Evolutionary conservation across 2,888 invertebrate genomes (phyloP).

Genomic region (Tholera decimalis): DNA sequence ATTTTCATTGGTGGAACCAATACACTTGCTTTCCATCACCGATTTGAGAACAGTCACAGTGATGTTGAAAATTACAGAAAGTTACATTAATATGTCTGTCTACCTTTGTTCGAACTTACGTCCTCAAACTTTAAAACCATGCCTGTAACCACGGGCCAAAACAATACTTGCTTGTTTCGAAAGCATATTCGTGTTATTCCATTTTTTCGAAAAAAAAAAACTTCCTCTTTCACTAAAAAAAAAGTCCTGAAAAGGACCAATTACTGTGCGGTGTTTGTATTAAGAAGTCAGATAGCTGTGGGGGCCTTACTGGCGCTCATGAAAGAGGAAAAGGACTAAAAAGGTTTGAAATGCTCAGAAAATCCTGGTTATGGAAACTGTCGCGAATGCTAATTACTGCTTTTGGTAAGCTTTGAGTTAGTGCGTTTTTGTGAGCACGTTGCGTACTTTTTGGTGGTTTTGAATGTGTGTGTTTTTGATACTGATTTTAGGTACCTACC

Average conservation of each 20-base stretch:
- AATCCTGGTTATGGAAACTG: conserved; percentile 16
- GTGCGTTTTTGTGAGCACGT: conserved; percentile 6
- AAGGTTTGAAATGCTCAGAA: neutral
- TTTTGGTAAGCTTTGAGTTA: conserved; percentile 7
- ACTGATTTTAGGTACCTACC: neutral
- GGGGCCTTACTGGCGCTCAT: conserved; percentile 7
- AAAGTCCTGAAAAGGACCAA: conserved; percentile 38
- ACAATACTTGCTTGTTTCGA: neutral
- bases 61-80: no score
- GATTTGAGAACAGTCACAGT: no score
- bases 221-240: neutral
- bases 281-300: conserved; percentile 31
- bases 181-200: neutral
- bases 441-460: neutral
- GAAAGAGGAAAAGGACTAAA: conserved; percentile 20
- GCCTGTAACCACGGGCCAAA: no score
- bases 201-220: neutral
- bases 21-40: no score
- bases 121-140: no score
- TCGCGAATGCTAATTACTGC: conserved; percentile 46
- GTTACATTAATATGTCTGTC: no score
- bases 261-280: conserved; percentile 41
- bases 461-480: neutral
- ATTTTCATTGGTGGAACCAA: no score
- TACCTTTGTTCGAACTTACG: no score